Base-by-base conservation (phyloP, 1,140 invertebrate species). In the Samia ricini region DNA sequence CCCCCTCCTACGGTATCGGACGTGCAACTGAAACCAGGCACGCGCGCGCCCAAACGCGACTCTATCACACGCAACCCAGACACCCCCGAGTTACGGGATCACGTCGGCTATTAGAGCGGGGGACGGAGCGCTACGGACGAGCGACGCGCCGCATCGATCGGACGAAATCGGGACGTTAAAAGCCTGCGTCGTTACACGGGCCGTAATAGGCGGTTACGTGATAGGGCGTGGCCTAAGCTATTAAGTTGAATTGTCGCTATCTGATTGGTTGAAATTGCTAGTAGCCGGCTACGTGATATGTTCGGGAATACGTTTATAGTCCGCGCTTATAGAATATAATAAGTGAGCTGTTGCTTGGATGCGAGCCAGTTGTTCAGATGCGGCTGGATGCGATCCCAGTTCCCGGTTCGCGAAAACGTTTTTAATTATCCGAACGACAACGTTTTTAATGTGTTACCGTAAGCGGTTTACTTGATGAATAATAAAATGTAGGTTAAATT, bases 151-250 rank as follows among this genome's bases (percentile, higher is more conserved):
- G 48, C 66, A 75, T 77, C 75, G 72, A 79, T 88, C 83, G 77
- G 81, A 72, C 74, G 78, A 76, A 81, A 76, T 80, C 83, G 80
- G 63, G 57, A 68, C 86, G 82, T 88, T 90, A 88, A 90, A 88
- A 88, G 85, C 81, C 88, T 88, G 78, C 85, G 81, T 88, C 84
- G 84, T 88, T 88, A 90, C 82, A 84, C 83, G 82, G 78, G 71
- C 80, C 81, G 85, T 90, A 90, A 90, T 90, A 90, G 88, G 88
- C 88, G 88, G 88, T 85, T 88, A 90, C 88, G 88, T 90, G 88
- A 88, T 81, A 79, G 88, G 88, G 88, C 88, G 88, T 88, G 88
- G 88, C 83, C 63, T 71, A 52, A 67, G 68, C 84, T 90, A 90
- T 88, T 88, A 88, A 88, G 83, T 86, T 86, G 85, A 88, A 90